Evolutionary conservation across 2,888 invertebrate species (phyloP), one percentile per base, ranked within the genome.

Genomic region (Colostygia pectinataria): DNA sequence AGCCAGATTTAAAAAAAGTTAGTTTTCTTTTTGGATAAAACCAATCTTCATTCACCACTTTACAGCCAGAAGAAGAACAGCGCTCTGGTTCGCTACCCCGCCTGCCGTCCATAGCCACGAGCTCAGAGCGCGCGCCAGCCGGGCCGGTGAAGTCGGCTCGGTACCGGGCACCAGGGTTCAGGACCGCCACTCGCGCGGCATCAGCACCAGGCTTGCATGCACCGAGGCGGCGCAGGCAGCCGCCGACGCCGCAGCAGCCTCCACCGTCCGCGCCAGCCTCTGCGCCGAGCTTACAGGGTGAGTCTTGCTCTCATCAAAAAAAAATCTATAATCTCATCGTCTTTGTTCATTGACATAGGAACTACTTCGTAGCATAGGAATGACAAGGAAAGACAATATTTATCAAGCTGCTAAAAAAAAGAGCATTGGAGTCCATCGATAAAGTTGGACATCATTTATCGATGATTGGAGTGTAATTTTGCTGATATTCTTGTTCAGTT

Each of bases 81-180:
- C 91, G 92, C 3, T 95, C 96, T 0, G 96, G 96, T 59, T 96
- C 96, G 0, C 79, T 96, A 27, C 96, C 96, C 0, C 92, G 96
- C 8, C 80, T 96, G 34, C 94, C 96, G 3, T 87, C 89, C 0
- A 72, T 88, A 59, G 78, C 84, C 7, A 84, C 91, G 75, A 65
- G 79, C 71, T 83, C 91, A 2, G 50, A 50, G 20, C 50, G 50
- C 1, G 88, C 81, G 27, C 79, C 94, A 45, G 95, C 89, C 2
- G 91, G 91, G 28, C 81, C 94, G 56, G 96, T 96, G 33, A 97
- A 97, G 75, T 97, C 96, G 40, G 97, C 97, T 29, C 91, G 97
- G 27, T 97, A 97, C 78, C 91, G 97, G 2, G 96, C 97, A 1
- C 96, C 97, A 0, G 96, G 95, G 1, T 95, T 95, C 83, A 92